These are phyloP conservation scores for Pyrrhia umbra DNA, from an alignment of 2,888 invertebrate species.

Conservation along the genomic window DNA sequence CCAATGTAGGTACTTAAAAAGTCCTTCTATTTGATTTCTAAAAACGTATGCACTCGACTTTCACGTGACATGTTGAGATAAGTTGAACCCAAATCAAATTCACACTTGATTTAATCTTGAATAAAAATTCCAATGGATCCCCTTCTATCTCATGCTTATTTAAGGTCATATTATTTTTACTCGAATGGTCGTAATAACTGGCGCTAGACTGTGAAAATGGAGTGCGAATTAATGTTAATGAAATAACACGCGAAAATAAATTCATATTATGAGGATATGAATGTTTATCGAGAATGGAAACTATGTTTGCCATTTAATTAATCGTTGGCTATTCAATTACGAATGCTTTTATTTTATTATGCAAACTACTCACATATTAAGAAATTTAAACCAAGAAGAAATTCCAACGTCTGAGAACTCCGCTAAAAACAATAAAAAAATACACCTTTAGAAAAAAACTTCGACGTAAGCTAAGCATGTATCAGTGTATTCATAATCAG, in stretches of 20 bases:
- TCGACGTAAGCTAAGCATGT: conserved; percentile 53
- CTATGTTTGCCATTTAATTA: conserved; percentile 11
- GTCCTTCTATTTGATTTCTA: conserved; percentile 63
- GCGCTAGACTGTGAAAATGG: conserved; percentile 52
- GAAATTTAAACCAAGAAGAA: too few species aligned
- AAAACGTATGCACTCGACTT: conserved; percentile 67
- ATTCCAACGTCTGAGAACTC: background rate
- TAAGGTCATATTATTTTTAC: conserved; percentile 67
- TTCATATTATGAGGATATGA: background rate
- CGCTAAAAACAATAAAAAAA: background rate
- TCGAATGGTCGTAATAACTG: conserved; percentile 58
- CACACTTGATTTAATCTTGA: conserved; percentile 73
- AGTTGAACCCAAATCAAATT: conserved; percentile 75
- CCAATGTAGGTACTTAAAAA: conserved; percentile 51
- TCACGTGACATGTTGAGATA: conserved; percentile 63
- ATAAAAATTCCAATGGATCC: conserved; percentile 69
- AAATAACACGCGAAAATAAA: conserved; percentile 42
- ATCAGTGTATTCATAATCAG: conserved; percentile 74
- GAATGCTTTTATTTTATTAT: conserved; percentile 4
- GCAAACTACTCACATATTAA: background rate
- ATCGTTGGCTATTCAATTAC: background rate
- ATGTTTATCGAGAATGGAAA: conserved; percentile 9
- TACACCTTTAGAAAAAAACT: conserved; percentile 5
- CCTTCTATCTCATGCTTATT: conserved; percentile 63
- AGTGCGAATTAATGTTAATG: conserved; percentile 48